Evolutionary conservation across 2,113 vertebrate species (phyloP).

Genomic region (Circaetus gallicus): DNA sequence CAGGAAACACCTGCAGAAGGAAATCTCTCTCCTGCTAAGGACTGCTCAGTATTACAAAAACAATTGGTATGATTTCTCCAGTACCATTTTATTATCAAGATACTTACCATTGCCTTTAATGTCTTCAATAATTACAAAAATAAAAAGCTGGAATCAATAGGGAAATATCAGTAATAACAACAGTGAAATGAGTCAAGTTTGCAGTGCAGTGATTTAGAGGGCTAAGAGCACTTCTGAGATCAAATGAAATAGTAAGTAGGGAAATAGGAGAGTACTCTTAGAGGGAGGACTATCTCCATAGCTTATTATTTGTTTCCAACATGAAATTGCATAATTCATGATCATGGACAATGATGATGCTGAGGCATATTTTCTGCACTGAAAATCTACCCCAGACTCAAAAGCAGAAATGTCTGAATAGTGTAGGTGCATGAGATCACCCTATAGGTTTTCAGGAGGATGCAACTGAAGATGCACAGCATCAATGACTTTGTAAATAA

Average conservation of each 20-base stretch:
- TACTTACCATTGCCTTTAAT: neutral
- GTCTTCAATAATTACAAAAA: neutral
- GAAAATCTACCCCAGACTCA: neutral
- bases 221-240: neutral
- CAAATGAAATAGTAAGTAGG: neutral
- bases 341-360: neutral
- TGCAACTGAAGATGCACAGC: neutral
- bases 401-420: neutral
- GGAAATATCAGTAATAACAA: neutral
- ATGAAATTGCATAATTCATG: neutral
- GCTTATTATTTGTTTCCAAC: neutral
- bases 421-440: neutral
- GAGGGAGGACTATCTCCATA: neutral
- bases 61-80: constrained; percentile 55
- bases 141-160: neutral
- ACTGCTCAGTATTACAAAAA: constrained; percentile 7
- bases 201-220: neutral
- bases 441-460: neutral
- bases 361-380: neutral
- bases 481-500: neutral
- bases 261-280: neutral
- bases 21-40: neutral
- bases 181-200: neutral
- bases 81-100: neutral
- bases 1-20: neutral